Conservation (phyloP, 2,888 invertebrate species). For the Cosmorhoe ocellata region DNA sequence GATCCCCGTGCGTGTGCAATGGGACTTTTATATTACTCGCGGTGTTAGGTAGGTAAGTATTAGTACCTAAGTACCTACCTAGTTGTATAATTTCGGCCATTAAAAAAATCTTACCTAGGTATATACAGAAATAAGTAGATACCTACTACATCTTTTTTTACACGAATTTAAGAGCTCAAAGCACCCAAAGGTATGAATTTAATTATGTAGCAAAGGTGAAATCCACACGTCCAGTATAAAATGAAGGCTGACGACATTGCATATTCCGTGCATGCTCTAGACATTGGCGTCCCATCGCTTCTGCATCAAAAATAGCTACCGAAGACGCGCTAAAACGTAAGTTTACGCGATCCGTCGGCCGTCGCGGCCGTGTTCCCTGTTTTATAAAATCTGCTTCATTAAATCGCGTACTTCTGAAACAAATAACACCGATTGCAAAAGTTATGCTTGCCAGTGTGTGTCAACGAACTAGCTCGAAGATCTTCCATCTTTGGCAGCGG, state of each 20-base stretch:
- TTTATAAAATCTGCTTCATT: conserved; percentile 27
- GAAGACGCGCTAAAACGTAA: conserved; percentile 75
- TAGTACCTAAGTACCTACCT: too few relatives aligned
- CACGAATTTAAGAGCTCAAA: too few relatives aligned
- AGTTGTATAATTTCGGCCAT: too few relatives aligned
- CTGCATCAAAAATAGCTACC: conserved; percentile 81
- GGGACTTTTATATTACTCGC: too few relatives aligned
- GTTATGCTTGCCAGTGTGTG: conserved; percentile 50
- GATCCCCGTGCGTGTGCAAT: too few relatives aligned
- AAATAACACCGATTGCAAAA: conserved; percentile 24
- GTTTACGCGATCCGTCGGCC: conserved; percentile 71
- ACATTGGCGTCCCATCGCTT: conserved; percentile 80
- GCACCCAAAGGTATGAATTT: conserved; percentile 19
- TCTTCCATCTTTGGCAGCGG: conserved; percentile 82
- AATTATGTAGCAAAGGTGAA: conserved; percentile 39
- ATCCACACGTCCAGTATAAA: conserved; percentile 50
- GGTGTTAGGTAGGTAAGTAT: too few relatives aligned
- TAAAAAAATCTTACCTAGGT: too few relatives aligned
- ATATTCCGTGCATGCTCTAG: conserved; percentile 82
- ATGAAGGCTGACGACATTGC: conserved; percentile 78
- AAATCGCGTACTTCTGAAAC: conserved; percentile 30
- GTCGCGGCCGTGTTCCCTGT: conserved; percentile 59
- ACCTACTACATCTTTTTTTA: too few relatives aligned
- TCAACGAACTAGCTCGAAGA: conserved; percentile 76
- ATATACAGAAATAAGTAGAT: too few relatives aligned